A percentile compares a stretch with the other conserved stretches of the same genome.
These are phyloP conservation scores for Megaustenia siamemsis DNA, from an alignment of 2,888 invertebrate species.

Conservation along the genomic window DNA sequence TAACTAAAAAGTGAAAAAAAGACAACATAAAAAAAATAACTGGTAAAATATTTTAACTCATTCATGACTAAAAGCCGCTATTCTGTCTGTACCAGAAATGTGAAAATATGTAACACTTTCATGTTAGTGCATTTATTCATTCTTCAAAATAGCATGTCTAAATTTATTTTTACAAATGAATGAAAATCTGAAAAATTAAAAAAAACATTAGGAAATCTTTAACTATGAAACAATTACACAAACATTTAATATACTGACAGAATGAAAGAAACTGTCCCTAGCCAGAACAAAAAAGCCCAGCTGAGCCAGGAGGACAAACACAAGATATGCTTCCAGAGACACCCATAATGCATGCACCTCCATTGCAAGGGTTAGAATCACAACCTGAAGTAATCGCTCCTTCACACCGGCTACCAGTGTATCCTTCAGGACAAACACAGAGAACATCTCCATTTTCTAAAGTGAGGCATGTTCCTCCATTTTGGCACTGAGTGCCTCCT, in stretches of 20 bases:
- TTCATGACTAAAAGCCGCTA: no score
- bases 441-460: slow-evolving; percentile 55
- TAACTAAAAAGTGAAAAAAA: no score
- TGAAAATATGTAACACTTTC: no score
- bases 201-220: not conserved
- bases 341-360: slow-evolving; percentile 61
- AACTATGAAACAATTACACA: not conserved
- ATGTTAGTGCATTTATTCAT: no score
- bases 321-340: slow-evolving; percentile 58
- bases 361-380: slow-evolving; percentile 60
- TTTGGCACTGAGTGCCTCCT: slow-evolving; percentile 60
- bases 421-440: slow-evolving; percentile 67
- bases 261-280: not conserved
- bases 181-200: no score
- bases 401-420: slow-evolving; percentile 66
- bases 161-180: no score
- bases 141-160: no score
- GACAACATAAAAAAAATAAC: no score
- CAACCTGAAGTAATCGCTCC: slow-evolving; percentile 23
- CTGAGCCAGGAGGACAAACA: slow-evolving; percentile 65
- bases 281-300: slow-evolving; percentile 14
- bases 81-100: no score
- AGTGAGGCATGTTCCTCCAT: slow-evolving; percentile 64
- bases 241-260: not conserved
- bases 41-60: no score